These are phyloP conservation scores for Hypsopygia costalis DNA, from an alignment of 2,888 invertebrate genomes.

Conservation along the genomic window DNA sequence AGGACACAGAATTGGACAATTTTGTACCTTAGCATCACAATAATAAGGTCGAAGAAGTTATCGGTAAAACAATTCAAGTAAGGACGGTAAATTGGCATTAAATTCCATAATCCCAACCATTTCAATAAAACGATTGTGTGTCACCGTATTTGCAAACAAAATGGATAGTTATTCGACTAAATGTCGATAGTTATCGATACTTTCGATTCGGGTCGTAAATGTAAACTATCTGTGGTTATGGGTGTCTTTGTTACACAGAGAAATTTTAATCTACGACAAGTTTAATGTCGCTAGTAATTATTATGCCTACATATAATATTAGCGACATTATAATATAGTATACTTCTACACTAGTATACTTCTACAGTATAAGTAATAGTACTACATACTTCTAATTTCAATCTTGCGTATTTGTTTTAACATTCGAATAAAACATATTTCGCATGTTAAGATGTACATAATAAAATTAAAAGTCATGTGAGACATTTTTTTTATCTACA, in stretches of 20 bases:
- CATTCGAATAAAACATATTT: no score
- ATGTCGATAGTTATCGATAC: conserved; percentile 5
- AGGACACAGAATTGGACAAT: neutral
- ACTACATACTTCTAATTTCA: no score
- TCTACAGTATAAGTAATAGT: no score
- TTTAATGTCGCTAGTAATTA: no score
- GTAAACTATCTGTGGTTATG: conserved; percentile 3
- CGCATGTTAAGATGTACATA: no score
- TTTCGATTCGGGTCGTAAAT: neutral
- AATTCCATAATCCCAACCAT: conserved; percentile 21
- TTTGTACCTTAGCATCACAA: conserved; percentile 5
- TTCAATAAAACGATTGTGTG: conserved; percentile 23
- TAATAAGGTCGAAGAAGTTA: conserved; percentile 1
- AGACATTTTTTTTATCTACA: no score
- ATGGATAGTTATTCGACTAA: conserved; percentile 15
- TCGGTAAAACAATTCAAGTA: conserved; percentile 9
- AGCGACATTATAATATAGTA: no score
- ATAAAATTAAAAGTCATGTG: no score
- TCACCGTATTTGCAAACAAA: conserved; percentile 18
- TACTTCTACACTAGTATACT: no score
- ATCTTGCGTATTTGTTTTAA: no score
- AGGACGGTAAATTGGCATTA: conserved; percentile 19
- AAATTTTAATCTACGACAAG: no score
- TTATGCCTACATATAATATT: no score
- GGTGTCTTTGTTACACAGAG: neutral